Evolutionary conservation across 2,113 vertebrate genomes (phyloP), one percentile per base, ranked within the genome.

Genomic region (Dipodomys spectabilis): DNA sequence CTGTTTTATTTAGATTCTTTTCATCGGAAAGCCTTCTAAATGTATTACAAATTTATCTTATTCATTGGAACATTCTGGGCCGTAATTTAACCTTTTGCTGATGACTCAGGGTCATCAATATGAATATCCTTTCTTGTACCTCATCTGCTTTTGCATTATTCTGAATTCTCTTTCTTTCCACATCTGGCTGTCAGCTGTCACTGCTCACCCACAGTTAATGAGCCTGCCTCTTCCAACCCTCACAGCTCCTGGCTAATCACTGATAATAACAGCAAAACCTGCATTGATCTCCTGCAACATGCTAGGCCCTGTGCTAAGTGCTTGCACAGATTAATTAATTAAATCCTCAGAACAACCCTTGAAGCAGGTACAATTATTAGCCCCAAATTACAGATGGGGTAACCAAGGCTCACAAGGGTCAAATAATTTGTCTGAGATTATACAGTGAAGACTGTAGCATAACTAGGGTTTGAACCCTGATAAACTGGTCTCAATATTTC

Each of bases 151-250:
- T 93, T 83, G 77, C 82, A 92, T 96, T 96, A 93, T 96, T 96
- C 83, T 32, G 77, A 93, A 94, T 91, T 93, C 86, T 88, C 88
- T 96, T 95, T 96, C 94, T 96, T 95, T 94, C 80, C 86, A 96
- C 96, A 94, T 95, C 93, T 96, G 94, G 96, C 95, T 86, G 82
- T 95, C 96, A 94, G 83, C 83, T 96, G 94, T 96, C 93, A 95
- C 93, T 89, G 93, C 77, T 92, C 64, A 95, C 75, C 88, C 89
- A 89, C 86, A 94, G 91, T 96, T 96, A 95, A 91, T 95, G 91
- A 95, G 89, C 68, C 78, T 91, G 89, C 87, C 89, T 95, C 83
- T 88, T 93, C 89, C 92, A 92, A 81, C 86, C 82, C 94, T 95
- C 94, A 88, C 91, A 81, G 44, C 72, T 75, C 94, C 82, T 2